Evolutionary conservation across 2,797 vertebrate genomes (phyloP), one percentile per base, ranked within the genome.

Genomic region (Dendrocincla fuliginosa): DNA sequence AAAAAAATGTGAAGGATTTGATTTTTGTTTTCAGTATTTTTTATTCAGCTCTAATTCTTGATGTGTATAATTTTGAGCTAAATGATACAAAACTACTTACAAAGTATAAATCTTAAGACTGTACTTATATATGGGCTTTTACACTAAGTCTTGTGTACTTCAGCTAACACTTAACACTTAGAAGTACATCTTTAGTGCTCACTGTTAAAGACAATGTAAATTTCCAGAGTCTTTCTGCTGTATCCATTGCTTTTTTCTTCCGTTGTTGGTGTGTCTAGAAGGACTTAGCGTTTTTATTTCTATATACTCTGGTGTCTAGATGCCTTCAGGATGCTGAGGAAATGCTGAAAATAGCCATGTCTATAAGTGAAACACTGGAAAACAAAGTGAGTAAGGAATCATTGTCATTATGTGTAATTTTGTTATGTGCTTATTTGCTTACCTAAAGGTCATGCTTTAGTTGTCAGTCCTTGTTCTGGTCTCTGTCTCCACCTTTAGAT

Each of bases 301-400:
- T 97, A 22, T 96, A 89, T 97, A 24, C 55, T 39, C 77, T 81
- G 65, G 32, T 94, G 77, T 87, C 80, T 98, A 99, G 99, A 90
- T 99, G 99, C 96, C 98, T 97, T 94, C 98, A 99, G 91, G 99
- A 99, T 98, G 98, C 98, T 52, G 98, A 99, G 84, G 98, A 98
- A 91, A 98, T 99, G 94, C 93, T 99, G 96, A 99, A 98, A 97
- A 96, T 99, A 83, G 98, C 99, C 32, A 92, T 98, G 88, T 98
- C 98, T 92, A 74, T 99, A 89, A 98, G 98, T 89, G 97, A 98
- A 95, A 99, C 98, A 39, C 96, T 99, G 90, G 98, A 98, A 95
- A 98, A 97, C 95, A 99, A 98, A 97, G 99, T 99, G 90, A 98
- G 98, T 97, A 70, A 61, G 42, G 52, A 65, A 59, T 53, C 8